Evolutionary conservation across 1,140 invertebrate genomes (phyloP).

Genomic region (Araneus ventricosus): DNA sequence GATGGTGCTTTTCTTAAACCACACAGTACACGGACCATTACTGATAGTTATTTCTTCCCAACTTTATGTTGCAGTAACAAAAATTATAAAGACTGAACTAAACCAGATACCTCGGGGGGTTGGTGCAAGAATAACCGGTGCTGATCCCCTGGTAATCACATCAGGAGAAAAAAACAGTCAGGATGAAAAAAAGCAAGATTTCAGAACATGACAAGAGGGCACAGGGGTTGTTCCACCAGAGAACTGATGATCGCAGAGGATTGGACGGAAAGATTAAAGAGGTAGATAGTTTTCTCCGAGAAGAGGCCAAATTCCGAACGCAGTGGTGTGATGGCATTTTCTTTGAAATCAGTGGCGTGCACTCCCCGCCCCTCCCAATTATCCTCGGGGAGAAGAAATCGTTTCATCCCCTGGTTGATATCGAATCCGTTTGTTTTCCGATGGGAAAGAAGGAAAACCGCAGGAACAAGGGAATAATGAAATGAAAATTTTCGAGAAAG

Average conservation of each 20-base stretch:
- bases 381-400: background rate
- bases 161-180: background rate
- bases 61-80: too few relatives aligned
- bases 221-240: background rate
- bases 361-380: background rate
- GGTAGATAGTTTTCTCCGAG: background rate
- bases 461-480: background rate
- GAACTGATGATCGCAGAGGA: background rate
- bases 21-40: too few relatives aligned
- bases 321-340: conserved; percentile 21
- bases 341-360: conserved; percentile 18
- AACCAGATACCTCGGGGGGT: too few relatives aligned
- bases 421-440: conserved; percentile 13
- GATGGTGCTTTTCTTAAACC: too few relatives aligned
- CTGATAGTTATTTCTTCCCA: too few relatives aligned
- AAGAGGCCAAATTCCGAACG: background rate
- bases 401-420: background rate
- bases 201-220: background rate
- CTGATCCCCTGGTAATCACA: background rate
- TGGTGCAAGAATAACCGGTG: background rate
- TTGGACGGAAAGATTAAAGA: background rate
- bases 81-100: too few relatives aligned
- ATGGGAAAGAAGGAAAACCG: too few relatives aligned
- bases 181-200: background rate
- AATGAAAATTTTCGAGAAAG: background rate